phyloP scores from a whole-genome alignment of 1,140 invertebrate species.

The Phymastichus coffea region DNA sequence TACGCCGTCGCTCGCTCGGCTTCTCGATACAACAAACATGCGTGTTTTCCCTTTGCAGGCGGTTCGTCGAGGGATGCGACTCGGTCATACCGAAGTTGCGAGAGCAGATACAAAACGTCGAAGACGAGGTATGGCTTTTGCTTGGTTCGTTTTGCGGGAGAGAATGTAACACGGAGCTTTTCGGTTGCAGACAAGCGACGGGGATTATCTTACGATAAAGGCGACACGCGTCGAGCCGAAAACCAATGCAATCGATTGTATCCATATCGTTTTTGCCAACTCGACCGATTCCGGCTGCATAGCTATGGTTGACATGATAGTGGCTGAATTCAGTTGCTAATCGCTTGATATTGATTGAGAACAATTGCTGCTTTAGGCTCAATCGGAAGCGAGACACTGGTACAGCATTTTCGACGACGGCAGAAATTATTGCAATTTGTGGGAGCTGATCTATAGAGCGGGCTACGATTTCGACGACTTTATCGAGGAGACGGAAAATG shows the following conservation, averaged over 20 bases:
- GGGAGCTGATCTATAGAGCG: constrained; percentile 29
- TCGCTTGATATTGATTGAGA: constrained; percentile 1
- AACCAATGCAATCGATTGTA: neutral
- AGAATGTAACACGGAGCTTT: no score
- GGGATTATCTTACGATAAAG: neutral
- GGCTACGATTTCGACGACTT: constrained; percentile 29
- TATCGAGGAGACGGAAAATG: constrained; percentile 30
- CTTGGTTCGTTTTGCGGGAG: no score
- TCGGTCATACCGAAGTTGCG: no score
- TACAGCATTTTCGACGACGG: constrained; percentile 35
- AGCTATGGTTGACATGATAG: constrained; percentile 30
- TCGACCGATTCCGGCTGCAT: constrained; percentile 14
- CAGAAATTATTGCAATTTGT: constrained; percentile 39
- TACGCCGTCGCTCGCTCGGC: no score
- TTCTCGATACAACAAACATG: no score
- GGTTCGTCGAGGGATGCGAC: no score
- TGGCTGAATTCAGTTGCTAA: neutral
- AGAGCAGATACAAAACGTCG: no score
- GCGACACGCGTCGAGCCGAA: neutral
- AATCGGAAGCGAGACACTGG: constrained; percentile 33
- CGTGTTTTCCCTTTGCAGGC: no score
- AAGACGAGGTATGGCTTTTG: no score
- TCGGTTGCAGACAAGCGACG: constrained; percentile 6
- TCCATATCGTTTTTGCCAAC: constrained; percentile 4
- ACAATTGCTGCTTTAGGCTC: constrained; percentile 21